phyloP scores from a whole-genome alignment of 2,113 vertebrate genomes.

The Lophura nycthemera region DNA sequence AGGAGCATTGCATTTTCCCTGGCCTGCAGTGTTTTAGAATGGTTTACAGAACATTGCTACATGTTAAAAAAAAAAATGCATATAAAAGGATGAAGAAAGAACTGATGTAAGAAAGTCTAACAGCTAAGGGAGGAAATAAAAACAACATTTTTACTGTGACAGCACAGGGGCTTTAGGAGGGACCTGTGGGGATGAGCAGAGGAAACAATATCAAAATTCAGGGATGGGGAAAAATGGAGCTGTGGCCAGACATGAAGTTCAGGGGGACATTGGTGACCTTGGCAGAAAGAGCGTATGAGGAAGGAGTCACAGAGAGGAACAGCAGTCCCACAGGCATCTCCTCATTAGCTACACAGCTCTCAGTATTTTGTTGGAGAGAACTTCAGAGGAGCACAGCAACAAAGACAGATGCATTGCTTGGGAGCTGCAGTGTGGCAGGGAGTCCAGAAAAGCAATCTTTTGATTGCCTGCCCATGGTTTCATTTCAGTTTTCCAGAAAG shows the following conservation, averaged over 20 bases:
- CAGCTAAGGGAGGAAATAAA: background rate
- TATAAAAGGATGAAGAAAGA: background rate
- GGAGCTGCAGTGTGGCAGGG: background rate
- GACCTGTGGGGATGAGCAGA: background rate
- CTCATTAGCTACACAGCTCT: background rate
- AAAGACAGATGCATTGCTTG: background rate
- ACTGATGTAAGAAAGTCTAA: background rate
- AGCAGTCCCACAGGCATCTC: fast-evolving
- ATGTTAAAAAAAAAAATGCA: background rate
- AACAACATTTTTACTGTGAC: background rate
- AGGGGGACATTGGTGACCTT: background rate
- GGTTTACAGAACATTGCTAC: background rate
- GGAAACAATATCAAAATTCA: background rate
- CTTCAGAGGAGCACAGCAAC: background rate
- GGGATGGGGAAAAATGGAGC: background rate
- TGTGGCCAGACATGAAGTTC: background rate
- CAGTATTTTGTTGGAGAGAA: background rate
- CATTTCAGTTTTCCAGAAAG: background rate
- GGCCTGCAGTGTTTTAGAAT: background rate
- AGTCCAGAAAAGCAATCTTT: background rate
- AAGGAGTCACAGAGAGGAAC: background rate
- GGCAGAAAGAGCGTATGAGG: background rate
- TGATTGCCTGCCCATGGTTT: background rate
- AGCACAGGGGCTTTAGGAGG: background rate
- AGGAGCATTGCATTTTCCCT: background rate